Percentiles rank a stretch among this genome's conserved stretches.
Conservation (phyloP, 1,140 invertebrate species). For the Neodiprion pinetum region DNA sequence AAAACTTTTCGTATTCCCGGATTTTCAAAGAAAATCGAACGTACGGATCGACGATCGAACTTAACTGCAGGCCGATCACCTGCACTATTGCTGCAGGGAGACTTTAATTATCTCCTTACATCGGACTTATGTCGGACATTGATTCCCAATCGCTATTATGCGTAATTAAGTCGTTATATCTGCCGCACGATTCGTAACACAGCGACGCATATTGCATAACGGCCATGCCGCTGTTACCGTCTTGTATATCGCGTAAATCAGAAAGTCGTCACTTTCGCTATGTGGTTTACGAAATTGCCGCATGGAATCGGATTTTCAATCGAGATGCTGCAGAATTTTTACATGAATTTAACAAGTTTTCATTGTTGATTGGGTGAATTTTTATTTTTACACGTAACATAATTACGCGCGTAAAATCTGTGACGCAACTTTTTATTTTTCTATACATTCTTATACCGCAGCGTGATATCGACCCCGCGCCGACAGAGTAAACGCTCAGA, state of each 20-base stretch:
- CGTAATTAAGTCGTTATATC: conserved; percentile 49
- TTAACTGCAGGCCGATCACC: neutral
- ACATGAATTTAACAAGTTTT: too few species aligned
- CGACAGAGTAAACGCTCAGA: too few species aligned
- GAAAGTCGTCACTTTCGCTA: neutral
- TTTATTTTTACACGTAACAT: too few species aligned
- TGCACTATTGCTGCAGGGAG: neutral
- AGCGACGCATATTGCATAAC: conserved; percentile 36
- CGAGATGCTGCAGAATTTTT: neutral
- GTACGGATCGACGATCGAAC: neutral
- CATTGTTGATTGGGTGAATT: too few species aligned
- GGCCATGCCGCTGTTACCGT: neutral
- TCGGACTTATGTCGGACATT: conserved; percentile 33
- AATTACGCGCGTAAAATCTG: too few species aligned
- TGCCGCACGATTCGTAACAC: conserved; percentile 29
- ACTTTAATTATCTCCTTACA: neutral
- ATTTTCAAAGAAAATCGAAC: too few species aligned
- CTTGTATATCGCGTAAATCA: neutral
- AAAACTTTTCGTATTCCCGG: too few species aligned
- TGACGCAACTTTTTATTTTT: too few species aligned
- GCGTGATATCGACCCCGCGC: too few species aligned
- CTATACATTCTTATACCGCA: too few species aligned
- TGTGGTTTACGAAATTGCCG: neutral
- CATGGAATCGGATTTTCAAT: neutral
- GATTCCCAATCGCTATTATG: conserved; percentile 34